Base-by-base conservation (phyloP, 1,140 invertebrate species). In the Eumeta japonica region DNA sequence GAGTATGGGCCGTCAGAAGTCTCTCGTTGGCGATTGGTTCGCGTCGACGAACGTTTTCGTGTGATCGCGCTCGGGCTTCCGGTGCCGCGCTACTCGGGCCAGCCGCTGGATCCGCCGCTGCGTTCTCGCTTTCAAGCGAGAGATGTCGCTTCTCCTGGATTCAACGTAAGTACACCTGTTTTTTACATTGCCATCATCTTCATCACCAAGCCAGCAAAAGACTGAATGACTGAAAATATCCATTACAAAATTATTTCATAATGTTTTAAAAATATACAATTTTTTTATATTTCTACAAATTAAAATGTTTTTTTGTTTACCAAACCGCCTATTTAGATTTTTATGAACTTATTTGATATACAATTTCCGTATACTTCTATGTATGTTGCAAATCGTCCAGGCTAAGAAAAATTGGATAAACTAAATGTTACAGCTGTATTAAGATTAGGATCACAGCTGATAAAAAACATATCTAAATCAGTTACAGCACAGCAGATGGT, bases 41-140 rank as follows among this genome's bases (percentile, higher is more conserved):
- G 94, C 43, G 92, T 95, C 0, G 87, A 86, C 52, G 90, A 97
- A 60, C 81, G 93, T 51, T 98, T 98, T 62, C 79, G 93, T 17
- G 91, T 97, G 5, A 89, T 96, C 35, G 93, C 92, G 1, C 67
- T 97, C 10, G 93, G 93, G 10, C 60, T 96, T 34, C 92, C 93
- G 4, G 85, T 92, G 9, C 90, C 93, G n/a, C 80, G 84, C 28
- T 94, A 92, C 67, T 81, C 83, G 42, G 96, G 96, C 1, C 94
- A 97, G 63, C 90, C 94, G 1, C 71, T 98, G 9, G 96, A 98
- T 82, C 95, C 95, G 10, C 96, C 96, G 0, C 74, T 98, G 7
- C 77, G 96, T 42, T 97, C 94, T 0, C 76, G 96, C 35, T 98
- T 98, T 74, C 96, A 98, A 73, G 92, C 90, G 0, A 79, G 91